Evolutionary conservation across 2,113 vertebrate genomes (phyloP).

Genomic region (Pristiophorus japonicus): DNA sequence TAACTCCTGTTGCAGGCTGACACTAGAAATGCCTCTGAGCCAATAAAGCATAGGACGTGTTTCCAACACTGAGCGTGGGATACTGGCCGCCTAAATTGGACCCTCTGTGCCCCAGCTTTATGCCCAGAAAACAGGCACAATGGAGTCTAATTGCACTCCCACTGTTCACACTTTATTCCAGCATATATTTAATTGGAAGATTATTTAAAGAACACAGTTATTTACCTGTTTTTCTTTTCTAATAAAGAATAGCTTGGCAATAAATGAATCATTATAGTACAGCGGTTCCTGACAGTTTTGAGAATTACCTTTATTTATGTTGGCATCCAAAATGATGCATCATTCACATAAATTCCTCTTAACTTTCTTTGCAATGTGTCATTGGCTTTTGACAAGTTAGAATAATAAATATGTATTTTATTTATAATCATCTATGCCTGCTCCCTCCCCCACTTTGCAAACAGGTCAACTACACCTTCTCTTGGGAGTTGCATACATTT

Average conservation of each 20-base stretch:
- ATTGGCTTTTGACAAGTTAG: not conserved
- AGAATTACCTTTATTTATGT: not conserved
- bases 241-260: not conserved
- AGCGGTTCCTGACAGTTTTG: not conserved
- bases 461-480: not conserved
- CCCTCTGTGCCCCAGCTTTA: not conserved
- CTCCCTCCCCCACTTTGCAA: not conserved
- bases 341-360: not conserved
- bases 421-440: not conserved
- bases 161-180: not conserved
- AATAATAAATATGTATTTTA: not conserved
- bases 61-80: not conserved
- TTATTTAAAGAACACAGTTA: not conserved
- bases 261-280: not conserved
- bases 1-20: too few relatives aligned
- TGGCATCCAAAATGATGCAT: not conserved
- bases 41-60: too few relatives aligned
- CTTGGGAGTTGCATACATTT: conserved; percentile 6
- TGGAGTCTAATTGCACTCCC: not conserved
- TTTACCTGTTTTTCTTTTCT: not conserved
- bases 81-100: not conserved
- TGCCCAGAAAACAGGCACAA: too few relatives aligned
- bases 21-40: too few relatives aligned
- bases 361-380: not conserved
- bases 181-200: not conserved